A percentile compares a stretch with the other conserved stretches of the same genome.
Conservation (phyloP, 2,113 vertebrate genomes). For the Tragulus kanchil region DNA sequence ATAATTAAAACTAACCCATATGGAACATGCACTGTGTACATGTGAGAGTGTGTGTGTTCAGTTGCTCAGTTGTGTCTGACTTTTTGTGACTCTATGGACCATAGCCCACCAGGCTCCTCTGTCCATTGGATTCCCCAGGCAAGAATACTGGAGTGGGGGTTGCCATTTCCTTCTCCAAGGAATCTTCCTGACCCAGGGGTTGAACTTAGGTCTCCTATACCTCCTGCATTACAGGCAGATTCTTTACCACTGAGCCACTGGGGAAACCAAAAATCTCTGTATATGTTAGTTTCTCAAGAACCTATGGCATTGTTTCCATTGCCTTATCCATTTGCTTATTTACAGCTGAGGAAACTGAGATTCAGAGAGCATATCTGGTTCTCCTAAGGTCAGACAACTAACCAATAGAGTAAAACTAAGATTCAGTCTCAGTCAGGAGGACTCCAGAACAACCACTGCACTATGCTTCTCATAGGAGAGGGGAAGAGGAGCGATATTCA, state of each 20-base stretch:
- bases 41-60: neutral
- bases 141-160: neutral
- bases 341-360: slow-evolving; percentile 11
- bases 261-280: neutral
- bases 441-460: neutral
- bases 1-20: neutral
- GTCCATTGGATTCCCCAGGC: neutral
- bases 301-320: neutral
- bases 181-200: neutral
- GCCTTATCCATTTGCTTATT: neutral
- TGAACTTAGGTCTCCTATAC: accelerated
- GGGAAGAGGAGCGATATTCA: neutral
- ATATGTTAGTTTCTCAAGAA: neutral
- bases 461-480: neutral
- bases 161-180: neutral
- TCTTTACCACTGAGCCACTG: neutral
- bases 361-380: neutral
- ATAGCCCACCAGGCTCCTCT: neutral
- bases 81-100: neutral
- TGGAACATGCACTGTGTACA: neutral
- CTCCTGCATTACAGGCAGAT: neutral
- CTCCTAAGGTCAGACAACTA: neutral
- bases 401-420: neutral
- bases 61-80: neutral
- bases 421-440: neutral